Conservation (phyloP, 2,888 invertebrate species). For the Agrilus cyanescens region DNA sequence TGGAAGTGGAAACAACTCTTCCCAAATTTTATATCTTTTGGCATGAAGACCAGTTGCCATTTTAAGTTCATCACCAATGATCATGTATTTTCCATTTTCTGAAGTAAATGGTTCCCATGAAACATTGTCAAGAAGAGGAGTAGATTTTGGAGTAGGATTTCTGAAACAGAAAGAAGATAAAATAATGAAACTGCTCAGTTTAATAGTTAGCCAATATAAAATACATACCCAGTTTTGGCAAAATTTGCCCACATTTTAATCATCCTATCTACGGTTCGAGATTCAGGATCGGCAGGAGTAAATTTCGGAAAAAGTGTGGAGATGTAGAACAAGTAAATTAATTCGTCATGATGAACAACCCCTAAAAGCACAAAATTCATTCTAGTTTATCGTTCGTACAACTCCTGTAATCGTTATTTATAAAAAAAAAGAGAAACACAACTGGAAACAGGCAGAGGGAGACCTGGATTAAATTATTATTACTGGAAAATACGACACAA, state of each 20-base stretch:
- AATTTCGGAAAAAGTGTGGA: slow-evolving; percentile 22
- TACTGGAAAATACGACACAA: no score
- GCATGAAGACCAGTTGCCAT: slow-evolving; percentile 22
- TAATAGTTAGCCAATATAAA: slow-evolving; percentile 24
- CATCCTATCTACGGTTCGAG: slow-evolving; percentile 27
- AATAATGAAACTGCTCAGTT: no score
- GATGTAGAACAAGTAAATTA: slow-evolving; percentile 35
- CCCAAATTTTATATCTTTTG: slow-evolving; percentile 26
- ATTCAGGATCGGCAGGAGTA: slow-evolving; percentile 26
- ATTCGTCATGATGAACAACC: slow-evolving; percentile 35
- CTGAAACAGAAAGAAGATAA: no score
- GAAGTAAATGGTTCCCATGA: slow-evolving; percentile 22
- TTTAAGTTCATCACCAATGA: slow-evolving; percentile 20
- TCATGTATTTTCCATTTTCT: slow-evolving; percentile 23
- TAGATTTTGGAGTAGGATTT: slow-evolving; percentile 28
- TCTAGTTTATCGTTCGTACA: slow-evolving; percentile 35
- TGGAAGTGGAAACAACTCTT: slow-evolving; percentile 21
- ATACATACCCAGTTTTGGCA: slow-evolving; percentile 28
- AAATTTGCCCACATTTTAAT: slow-evolving; percentile 35
- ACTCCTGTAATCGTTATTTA: slow-evolving; percentile 22
- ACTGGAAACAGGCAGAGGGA: no score
- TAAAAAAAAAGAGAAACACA: background rate
- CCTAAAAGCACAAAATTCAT: slow-evolving; percentile 36
- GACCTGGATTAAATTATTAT: no score
- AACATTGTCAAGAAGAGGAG: slow-evolving; percentile 6